Evolutionary conservation across 2,888 invertebrate genomes (phyloP), one percentile per base, ranked within the genome.

Genomic region (Scelioninae gen. 2): DNA sequence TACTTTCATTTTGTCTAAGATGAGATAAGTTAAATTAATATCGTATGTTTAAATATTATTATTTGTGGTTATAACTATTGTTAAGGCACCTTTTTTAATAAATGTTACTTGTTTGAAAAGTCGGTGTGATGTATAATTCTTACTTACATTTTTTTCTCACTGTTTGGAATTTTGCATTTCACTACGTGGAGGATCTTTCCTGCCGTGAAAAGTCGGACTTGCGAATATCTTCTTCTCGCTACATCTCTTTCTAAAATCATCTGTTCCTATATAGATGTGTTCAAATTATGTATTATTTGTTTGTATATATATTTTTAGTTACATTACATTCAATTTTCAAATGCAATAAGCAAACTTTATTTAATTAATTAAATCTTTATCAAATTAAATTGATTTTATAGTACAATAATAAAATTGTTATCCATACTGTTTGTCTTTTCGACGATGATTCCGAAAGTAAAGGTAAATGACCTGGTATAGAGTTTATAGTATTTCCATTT

Each of bases 141-240:
- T 57, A 50, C 45, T 16, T 73, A 76, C 78, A 64, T 67, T 68
- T 76, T 78, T 41, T 78, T 79, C 7, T 82, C 81, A 11, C 77
- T 70, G 13, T 69, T 90, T 84, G 90, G 89, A 86, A 90, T 91
- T 87, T 93, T 92, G 81, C 91, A 90, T 74, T 90, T 89, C 18
- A 90, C 90, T 60, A 96, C 90, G 82, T 95, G 95, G 65, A 96
- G 87, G 79, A 96, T 93, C 76, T 92, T 90, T 2, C 96, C 96
- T 1, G 94, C 93, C 1, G 93, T 92, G 84, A 91, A 95, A 22
- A 95, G 89, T 70, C 91, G 88, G 41, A 91, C 91, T 76, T 91
- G 89, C 0, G 92, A 92, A 84, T 91, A 93, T 73, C 92, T 88
- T 76, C 92, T 88, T 76, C 90, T 89, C 77, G 90, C 89, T 64